Conservation (phyloP, 1,140 invertebrate species). For the Hyles euphorbiae region DNA sequence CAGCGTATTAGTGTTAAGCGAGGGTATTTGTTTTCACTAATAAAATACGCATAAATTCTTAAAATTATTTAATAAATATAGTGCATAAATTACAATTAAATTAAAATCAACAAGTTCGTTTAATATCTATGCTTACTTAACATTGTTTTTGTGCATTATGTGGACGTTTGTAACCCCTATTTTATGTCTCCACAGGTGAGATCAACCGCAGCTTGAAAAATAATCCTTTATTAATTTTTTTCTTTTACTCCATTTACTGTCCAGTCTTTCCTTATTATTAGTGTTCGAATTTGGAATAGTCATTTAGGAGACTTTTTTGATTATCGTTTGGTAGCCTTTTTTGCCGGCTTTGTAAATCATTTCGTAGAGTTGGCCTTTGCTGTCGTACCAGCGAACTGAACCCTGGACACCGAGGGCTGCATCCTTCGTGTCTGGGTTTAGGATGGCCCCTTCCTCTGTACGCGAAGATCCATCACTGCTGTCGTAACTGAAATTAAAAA, state of each 20-base stretch:
- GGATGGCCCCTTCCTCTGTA: slow-evolving; percentile 56
- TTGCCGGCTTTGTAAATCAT: slow-evolving; percentile 79
- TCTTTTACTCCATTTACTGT: background rate
- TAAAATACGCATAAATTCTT: too few relatives aligned
- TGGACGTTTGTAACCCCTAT: too few relatives aligned
- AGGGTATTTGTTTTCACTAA: too few relatives aligned
- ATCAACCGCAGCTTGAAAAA: too few relatives aligned
- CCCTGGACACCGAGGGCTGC: slow-evolving; percentile 77
- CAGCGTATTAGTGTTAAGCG: too few relatives aligned
- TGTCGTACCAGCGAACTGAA: slow-evolving; percentile 78
- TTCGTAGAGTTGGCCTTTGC: slow-evolving; percentile 82
- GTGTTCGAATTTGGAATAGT: background rate
- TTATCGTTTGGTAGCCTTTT: slow-evolving; percentile 71
- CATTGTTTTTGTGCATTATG: too few relatives aligned
- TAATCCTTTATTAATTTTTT: background rate
- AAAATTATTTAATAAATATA: too few relatives aligned
- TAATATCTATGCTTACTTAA: too few relatives aligned
- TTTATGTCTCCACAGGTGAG: too few relatives aligned
- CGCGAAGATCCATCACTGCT: slow-evolving; percentile 63
- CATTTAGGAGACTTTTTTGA: slow-evolving; percentile 51
- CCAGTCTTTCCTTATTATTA: slow-evolving; percentile 8
- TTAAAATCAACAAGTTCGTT: too few relatives aligned
- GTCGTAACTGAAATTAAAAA: slow-evolving; percentile 61
- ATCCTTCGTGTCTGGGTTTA: slow-evolving; percentile 75
- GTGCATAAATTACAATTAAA: too few relatives aligned